A percentile compares a stretch with the other conserved stretches of the same genome.
phyloP scores from a whole-genome alignment of 1,140 invertebrate species.

The Papilio glaucus region DNA sequence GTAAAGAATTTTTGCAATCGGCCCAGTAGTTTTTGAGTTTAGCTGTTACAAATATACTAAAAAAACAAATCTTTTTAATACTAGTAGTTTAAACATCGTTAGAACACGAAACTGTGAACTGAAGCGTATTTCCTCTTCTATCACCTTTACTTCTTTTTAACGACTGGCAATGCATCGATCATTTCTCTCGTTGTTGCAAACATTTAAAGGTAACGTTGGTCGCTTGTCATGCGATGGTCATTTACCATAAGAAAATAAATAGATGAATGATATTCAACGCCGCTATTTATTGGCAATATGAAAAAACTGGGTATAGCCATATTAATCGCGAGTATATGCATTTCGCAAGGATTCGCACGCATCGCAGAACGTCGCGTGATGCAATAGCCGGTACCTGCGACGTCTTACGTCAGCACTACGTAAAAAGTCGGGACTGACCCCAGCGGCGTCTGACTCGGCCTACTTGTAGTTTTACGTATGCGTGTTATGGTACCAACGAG shows the following conservation, averaged over 20 bases:
- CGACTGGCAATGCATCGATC: too few species aligned
- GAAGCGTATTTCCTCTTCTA: neutral
- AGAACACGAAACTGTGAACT: too few species aligned
- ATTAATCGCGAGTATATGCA: conserved; percentile 17
- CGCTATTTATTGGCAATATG: neutral
- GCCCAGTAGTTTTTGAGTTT: too few species aligned
- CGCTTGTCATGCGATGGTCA: neutral
- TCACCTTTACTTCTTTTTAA: neutral
- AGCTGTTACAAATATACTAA: too few species aligned
- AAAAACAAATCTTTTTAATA: too few species aligned
- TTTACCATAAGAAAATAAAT: conserved; percentile 11
- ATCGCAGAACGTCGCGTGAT: conserved; percentile 26
- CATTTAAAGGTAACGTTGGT: neutral
- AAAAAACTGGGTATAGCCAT: conserved; percentile 22
- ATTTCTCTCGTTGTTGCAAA: neutral
- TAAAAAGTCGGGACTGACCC: conserved; percentile 31
- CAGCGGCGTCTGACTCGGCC: neutral
- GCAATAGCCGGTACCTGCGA: conserved; percentile 9
- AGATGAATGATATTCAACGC: conserved; percentile 7
- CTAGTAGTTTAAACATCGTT: too few species aligned
- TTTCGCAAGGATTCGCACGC: conserved; percentile 29
- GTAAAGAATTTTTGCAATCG: too few species aligned
- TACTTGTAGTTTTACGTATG: conserved; percentile 12
- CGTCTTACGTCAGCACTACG: conserved; percentile 19
- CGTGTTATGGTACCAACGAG: neutral